Evolutionary conservation across 2,888 invertebrate species (phyloP).

Genomic region (Caenorhabditis sp.): DNA sequence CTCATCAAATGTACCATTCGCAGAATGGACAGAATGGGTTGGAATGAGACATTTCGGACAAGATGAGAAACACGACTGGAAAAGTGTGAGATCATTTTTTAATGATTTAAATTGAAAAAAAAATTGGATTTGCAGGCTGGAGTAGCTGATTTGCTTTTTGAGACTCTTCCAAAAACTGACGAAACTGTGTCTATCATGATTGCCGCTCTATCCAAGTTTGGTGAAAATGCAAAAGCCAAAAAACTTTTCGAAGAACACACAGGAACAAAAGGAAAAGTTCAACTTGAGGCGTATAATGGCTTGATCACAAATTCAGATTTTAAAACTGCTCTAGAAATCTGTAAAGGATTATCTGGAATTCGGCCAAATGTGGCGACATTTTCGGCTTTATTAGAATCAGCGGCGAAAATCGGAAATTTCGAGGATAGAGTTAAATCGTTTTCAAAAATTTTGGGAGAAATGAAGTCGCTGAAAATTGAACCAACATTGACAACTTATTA

Average conservation of each 20-base stretch:
- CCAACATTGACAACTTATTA: conserved; percentile 50
- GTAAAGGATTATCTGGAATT: conserved; percentile 27
- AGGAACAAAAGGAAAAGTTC: conserved; percentile 14
- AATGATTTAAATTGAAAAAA: background rate
- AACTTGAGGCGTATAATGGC: conserved; percentile 49
- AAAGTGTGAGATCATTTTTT: conserved; percentile 21
- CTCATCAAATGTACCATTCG: conserved; percentile 53
- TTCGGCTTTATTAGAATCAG: conserved; percentile 32
- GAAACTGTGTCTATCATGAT: conserved; percentile 61
- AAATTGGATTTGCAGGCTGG: conserved; percentile 12
- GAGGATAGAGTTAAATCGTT: conserved; percentile 27
- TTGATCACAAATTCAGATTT: conserved; percentile 35
- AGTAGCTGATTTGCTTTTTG: conserved; percentile 62
- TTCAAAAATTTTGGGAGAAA: conserved; percentile 49
- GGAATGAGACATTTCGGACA: conserved; percentile 59
- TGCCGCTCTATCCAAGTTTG: conserved; percentile 57
- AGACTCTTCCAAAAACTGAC: conserved; percentile 54
- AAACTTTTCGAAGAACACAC: conserved; percentile 31
- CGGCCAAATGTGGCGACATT: conserved; percentile 35
- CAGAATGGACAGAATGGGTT: conserved; percentile 62
- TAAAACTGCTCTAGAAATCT: conserved; percentile 13
- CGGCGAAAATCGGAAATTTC: conserved; percentile 22
- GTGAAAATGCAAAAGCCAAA: conserved; percentile 35
- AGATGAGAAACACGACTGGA: conserved; percentile 33
- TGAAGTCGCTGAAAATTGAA: conserved; percentile 36